Evolutionary conservation across 2,113 vertebrate species (phyloP), one percentile per base, ranked within the genome.

Genomic region (Cacatua alba): DNA sequence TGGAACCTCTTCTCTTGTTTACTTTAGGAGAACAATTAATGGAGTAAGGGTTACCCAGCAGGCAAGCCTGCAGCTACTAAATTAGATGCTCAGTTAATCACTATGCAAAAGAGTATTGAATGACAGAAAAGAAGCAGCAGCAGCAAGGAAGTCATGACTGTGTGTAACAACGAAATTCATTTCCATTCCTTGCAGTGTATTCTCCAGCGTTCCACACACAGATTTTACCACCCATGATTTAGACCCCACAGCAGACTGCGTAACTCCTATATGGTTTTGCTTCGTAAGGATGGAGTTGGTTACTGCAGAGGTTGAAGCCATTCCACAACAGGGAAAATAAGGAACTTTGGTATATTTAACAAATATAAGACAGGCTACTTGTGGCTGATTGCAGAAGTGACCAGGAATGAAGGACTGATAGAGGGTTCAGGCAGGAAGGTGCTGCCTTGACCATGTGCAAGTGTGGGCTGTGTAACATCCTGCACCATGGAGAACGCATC

Each of bases 181-280:
- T 41, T 60, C 65, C 26, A 1, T 18, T 46, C 52, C 81, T 79
- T 33, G 37, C 64, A 41, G 33, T 43, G 46, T 3, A 39, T 37
- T 72, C 85, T 52, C 46, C 48, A 31, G 28, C 2, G 3, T 57
- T 12, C 31, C 7, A 55, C 6, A 21, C 59, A 24, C 0, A 3
- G 80, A 41, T 62, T 39, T 49, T 26, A 28, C 43, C 60, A 28
- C 28, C 51, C 76, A 6, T 39, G 13, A 53, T 9, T 37, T 23
- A 72, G 57, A 90, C 17, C 49, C 21, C 44, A 14, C 0, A 0
- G 33, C 46, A 70, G 49, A 19, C 44, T 8, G 4, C 0, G 0
- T 3, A 55, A 67, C 13, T 81, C 64, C 51, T 35, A 3, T 11
- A 31, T 1, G 5, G 71, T 33, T 81, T 63, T 16, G 33, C 33